A percentile compares a stretch with the other conserved stretches of the same genome.
phyloP scores from a whole-genome alignment of 2,113 vertebrate species.

The Campylomormyrus tamandua region DNA sequence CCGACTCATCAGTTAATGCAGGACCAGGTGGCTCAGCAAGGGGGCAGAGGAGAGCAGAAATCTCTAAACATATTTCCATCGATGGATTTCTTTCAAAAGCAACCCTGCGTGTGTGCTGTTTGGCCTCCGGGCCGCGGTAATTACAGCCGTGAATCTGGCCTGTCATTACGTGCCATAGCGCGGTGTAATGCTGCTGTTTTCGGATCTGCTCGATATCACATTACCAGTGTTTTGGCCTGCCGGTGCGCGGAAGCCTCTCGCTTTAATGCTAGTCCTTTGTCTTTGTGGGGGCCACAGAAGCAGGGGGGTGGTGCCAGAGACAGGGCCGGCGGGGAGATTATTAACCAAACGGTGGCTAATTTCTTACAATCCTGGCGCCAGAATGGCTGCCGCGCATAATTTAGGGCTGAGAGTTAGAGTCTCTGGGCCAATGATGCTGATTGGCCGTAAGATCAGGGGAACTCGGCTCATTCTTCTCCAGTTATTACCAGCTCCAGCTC shows the following conservation, averaged over 20 bases:
- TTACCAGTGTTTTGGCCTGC: background rate
- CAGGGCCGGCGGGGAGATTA: background rate
- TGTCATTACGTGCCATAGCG: background rate
- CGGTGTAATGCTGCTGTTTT: background rate
- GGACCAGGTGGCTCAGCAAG: background rate
- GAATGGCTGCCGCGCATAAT: background rate
- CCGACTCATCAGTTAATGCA: background rate
- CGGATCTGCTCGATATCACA: background rate
- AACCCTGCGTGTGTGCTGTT: background rate
- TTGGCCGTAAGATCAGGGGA: background rate
- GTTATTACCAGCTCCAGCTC: background rate
- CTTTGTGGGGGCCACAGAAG: background rate
- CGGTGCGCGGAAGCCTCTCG: background rate
- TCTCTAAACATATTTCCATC: background rate
- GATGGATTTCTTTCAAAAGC: background rate
- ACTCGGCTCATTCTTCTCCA: background rate
- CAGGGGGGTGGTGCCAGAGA: background rate
- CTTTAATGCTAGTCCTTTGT: background rate
- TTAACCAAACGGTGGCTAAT: background rate
- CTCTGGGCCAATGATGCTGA: background rate
- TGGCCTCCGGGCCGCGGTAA: background rate
- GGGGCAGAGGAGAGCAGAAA: background rate
- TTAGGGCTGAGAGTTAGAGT: background rate
- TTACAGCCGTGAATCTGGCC: background rate
- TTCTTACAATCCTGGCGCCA: background rate